A percentile compares a stretch with the other conserved stretches of the same genome.
Conservation (phyloP, 2,888 invertebrate genomes). For the Chaitophorus viminalis region DNA sequence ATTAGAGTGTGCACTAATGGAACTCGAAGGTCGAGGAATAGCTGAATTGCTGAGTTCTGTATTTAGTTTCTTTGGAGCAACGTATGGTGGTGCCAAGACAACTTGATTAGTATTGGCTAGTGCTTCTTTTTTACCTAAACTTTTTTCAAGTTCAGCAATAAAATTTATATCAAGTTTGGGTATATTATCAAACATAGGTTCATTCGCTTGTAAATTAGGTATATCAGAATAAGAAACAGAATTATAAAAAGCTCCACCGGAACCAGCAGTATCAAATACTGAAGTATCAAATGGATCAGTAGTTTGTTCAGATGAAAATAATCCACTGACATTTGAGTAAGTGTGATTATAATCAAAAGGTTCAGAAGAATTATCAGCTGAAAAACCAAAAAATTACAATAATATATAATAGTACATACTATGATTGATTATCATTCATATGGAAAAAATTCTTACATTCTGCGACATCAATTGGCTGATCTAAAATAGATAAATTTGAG, state of each 20-base stretch:
- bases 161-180: constrained; percentile 72
- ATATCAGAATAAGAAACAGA: constrained; percentile 15
- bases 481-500: constrained; percentile 72
- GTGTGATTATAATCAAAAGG: constrained; percentile 26
- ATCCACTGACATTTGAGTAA: constrained; percentile 36
- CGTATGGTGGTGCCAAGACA: constrained; percentile 40
- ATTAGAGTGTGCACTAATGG: constrained; percentile 19
- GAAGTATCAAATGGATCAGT: constrained; percentile 79
- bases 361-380: constrained; percentile 49
- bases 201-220: constrained; percentile 30
- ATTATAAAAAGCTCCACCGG: not conserved
- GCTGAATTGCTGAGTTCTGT: constrained; percentile 40
- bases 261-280: constrained; percentile 66
- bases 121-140: constrained; percentile 70
- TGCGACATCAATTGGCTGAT: constrained; percentile 80
- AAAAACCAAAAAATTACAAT: constrained; percentile 63
- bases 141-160: constrained; percentile 75
- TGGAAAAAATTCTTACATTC: constrained; percentile 67
- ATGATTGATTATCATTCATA: constrained; percentile 65
- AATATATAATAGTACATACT: constrained; percentile 67
- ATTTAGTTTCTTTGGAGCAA: constrained; percentile 40
- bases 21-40: constrained; percentile 52
- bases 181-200: not conserved
- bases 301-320: constrained; percentile 63
- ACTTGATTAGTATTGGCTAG: constrained; percentile 67